Conservation (phyloP, 2,113 vertebrate genomes). For the Aspiorhynchus laticeps region DNA sequence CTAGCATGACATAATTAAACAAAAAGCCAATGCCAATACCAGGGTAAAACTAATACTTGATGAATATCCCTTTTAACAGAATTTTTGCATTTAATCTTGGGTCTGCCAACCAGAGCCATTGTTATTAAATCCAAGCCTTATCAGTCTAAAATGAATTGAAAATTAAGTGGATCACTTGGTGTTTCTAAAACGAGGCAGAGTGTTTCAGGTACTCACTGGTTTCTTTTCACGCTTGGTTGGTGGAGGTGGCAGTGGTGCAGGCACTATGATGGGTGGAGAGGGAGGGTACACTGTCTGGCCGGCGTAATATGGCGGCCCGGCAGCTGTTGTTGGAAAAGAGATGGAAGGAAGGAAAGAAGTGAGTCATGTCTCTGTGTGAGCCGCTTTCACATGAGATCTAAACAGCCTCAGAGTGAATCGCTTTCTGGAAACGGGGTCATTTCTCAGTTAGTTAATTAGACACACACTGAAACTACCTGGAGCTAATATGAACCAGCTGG, state of each 20-base stretch:
- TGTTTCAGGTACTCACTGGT: conserved; percentile 80
- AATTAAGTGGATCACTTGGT: neutral
- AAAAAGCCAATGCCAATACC: conserved; percentile 19
- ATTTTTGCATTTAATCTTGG: conserved; percentile 32
- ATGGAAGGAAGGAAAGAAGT: conserved; percentile 64
- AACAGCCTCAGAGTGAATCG: conserved; percentile 23
- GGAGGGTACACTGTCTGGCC: conserved; percentile 91
- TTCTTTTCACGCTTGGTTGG: conserved; percentile 95
- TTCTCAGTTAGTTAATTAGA: conserved; percentile 34
- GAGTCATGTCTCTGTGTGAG: conserved; percentile 64
- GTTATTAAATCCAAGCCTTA: conserved; percentile 31
- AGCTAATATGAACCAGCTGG: conserved; percentile 39
- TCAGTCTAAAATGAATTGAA: conserved; percentile 8
- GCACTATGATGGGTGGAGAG: conserved; percentile 96
- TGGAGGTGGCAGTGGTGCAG: conserved; percentile 90
- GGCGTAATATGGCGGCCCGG: conserved; percentile 87
- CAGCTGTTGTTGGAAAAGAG: conserved; percentile 63
- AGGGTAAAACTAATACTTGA: neutral
- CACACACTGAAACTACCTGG: conserved; percentile 34
- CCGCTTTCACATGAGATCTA: conserved; percentile 34
- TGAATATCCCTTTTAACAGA: conserved; percentile 27
- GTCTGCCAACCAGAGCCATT: neutral
- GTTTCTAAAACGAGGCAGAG: neutral
- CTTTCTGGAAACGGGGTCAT: conserved; percentile 29
- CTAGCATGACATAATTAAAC: neutral